Percentiles rank a stretch among this genome's conserved stretches.
Evolutionary conservation across 1,140 invertebrate species (phyloP).

Genomic region (Drosophila lini): DNA sequence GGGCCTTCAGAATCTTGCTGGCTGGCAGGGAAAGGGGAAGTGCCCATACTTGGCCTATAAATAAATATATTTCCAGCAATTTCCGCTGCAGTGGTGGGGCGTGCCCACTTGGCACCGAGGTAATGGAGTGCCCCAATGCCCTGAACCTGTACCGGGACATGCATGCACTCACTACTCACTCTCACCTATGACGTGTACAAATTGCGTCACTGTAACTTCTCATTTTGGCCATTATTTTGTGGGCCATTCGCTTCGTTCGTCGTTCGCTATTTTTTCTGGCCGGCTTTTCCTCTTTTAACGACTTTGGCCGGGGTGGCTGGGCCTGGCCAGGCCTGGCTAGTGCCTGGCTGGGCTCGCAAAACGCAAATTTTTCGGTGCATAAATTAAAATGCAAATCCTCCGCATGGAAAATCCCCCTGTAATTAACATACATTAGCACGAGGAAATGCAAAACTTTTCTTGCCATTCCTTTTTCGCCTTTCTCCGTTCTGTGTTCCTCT

Average conservation of each 20-base stretch:
- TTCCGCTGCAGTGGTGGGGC: constrained; percentile 49
- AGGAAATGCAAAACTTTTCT: constrained; percentile 79
- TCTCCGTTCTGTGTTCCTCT: constrained; percentile 16
- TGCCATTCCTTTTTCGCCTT: constrained; percentile 37
- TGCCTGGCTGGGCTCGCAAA: constrained; percentile 39
- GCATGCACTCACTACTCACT: constrained; percentile 36
- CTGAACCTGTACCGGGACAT: constrained; percentile 6
- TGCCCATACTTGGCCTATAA: constrained; percentile 39
- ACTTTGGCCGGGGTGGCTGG: constrained; percentile 52
- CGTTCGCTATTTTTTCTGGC: constrained; percentile 34
- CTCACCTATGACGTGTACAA: constrained; percentile 52
- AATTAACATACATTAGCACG: constrained; percentile 84
- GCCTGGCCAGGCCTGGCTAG: not conserved
- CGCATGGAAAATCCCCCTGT: constrained; percentile 83
- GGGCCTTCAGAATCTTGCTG: constrained; percentile 26
- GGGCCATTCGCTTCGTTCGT: constrained; percentile 22
- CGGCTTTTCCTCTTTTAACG: constrained; percentile 50
- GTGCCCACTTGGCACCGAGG: constrained; percentile 35
- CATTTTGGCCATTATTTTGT: constrained; percentile 68
- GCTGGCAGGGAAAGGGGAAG: constrained; percentile 4
- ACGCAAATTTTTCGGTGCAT: constrained; percentile 80
- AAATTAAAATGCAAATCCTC: constrained; percentile 84
- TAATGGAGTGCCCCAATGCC: constrained; percentile 52
- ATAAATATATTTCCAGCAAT: constrained; percentile 61
- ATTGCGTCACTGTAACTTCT: constrained; percentile 71